Base-by-base conservation (phyloP, 2,797 vertebrate species). In the Denticeps clupeoides region DNA sequence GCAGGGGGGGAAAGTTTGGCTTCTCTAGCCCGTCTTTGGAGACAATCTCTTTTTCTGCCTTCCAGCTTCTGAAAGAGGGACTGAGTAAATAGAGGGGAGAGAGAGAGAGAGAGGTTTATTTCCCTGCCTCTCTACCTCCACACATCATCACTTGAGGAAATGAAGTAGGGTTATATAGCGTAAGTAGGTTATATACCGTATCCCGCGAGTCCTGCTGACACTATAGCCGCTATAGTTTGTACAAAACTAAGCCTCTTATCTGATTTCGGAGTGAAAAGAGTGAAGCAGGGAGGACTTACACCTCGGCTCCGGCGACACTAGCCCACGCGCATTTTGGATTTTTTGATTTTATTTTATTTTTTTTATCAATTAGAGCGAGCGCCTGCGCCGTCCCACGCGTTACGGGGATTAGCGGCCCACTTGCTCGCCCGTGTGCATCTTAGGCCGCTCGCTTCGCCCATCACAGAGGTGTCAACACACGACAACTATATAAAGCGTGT, bases 341-440 rank as follows among this genome's bases (percentile, higher is more conserved):
- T n/a, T n/a, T n/a, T n/a, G n/a, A n/a, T n/a, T n/a, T n/a, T n/a
- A n/a, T n/a, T n/a, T n/a, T n/a, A n/a, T n/a, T 89, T 89, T 86
- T 74, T 71, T 78, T 91, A 91, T 89, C 88, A 90, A 90, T 92
- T 92, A 90, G 85, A 75, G 73, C 65, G 79, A 77, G 79, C 84
- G 78, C 82, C 75, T 73, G 72, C 70, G 72, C 70, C 74, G 76
- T 85, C 81, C 80, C 75, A 58, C 80, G 80, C 80, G 80, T 80
- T 89, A 79, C 85, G 69, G 81, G 81, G 87, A 90, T 92, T 91
- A 89, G 69, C 60, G 60, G 67, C 77, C 78, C 82, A 85, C 82
- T 89, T 73, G 75, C 75, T 82, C 67, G 68, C 76, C 71, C 81
- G 81, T 79, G 73, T 74, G 63, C 79, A 71, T 71, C 70, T 70